Evolutionary conservation across 2,113 vertebrate genomes (phyloP), one percentile per base, ranked within the genome.

Genomic region (Phoxinus phoxinus): DNA sequence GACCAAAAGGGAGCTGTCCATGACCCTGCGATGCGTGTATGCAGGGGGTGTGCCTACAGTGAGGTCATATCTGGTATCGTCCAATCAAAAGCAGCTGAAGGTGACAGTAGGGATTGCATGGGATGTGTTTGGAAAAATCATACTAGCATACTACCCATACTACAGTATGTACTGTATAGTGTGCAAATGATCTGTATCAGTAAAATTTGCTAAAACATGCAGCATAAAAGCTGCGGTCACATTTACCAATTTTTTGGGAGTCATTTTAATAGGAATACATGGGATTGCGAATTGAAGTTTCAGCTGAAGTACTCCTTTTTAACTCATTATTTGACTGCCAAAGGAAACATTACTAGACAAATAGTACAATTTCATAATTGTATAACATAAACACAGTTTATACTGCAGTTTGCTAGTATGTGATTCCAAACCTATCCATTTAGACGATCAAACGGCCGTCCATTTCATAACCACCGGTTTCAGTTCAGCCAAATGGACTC

Each of bases 1-100:
- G 89, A 91, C 87, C 91, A 65, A 90, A 92, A 87, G 90, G 90
- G 87, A 85, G 88, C 84, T 83, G 88, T 92, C 91, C 90, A 86
- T 87, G 35, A 65, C 75, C 75, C n/a, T 56, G 23, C 25, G 7
- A 8, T 53, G 63, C 75, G 41, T 75, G 76, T 81, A 27, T n/a
- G 84, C 51, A 25, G 73, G 27, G 61, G 51, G 44, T 61, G 59
- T 53, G 73, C 75, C 58, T 56, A 13, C 23, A 48, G 37, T 63
- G 72, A 37, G 75, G 56, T 51, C 69, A 53, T 23, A 51, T 53
- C 51, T 46, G 58, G 37, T 63, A 41, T 80, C 23, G 37, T 63
- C 77, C 77, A 80, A 80, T 44, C 78, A 80, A 63, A 80, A 63
- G 53, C 78, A 63, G n/a, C 58, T 63, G 37, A 63, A 63, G 37